phyloP scores from a whole-genome alignment of 1,140 invertebrate species.

The Pantala flavescens region DNA sequence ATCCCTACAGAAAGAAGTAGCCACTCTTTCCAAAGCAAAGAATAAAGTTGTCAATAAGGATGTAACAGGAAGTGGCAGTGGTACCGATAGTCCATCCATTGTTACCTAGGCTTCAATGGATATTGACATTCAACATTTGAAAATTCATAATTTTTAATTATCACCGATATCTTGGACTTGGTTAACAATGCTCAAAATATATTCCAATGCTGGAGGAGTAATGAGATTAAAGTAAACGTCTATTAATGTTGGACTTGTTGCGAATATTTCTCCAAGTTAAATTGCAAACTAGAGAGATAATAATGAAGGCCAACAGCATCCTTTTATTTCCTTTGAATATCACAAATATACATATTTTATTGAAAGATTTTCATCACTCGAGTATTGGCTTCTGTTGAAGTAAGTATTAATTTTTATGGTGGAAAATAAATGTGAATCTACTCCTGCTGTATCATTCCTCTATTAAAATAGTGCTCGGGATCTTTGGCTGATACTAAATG shows the following conservation, averaged over 20 bases:
- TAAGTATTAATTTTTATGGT: not conserved
- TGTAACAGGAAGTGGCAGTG: constrained; percentile 57
- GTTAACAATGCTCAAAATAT: not conserved
- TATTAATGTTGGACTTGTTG: no score
- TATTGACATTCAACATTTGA: no score
- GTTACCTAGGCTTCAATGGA: not conserved
- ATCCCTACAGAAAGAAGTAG: constrained; percentile 68
- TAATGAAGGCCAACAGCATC: not conserved
- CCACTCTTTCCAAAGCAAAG: constrained; percentile 65
- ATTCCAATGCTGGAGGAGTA: not conserved
- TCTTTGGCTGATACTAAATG: no score
- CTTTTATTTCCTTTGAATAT: not conserved
- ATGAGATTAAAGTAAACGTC: no score
- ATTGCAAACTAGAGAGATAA: no score
- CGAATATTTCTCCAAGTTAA: no score
- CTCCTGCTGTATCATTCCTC: not conserved
- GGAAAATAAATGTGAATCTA: not conserved
- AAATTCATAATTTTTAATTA: not conserved
- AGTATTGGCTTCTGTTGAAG: not conserved
- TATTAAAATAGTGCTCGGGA: not conserved
- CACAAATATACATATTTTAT: not conserved
- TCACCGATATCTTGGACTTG: not conserved
- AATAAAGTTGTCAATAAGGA: constrained; percentile 46
- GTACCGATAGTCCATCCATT: constrained; percentile 54
- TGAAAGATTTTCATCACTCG: not conserved